Percentiles rank a stretch among this genome's conserved stretches.
These are phyloP conservation scores for Ardeotis arabs DNA, from an alignment of 2,113 vertebrate genomes.

Conservation along the genomic window DNA sequence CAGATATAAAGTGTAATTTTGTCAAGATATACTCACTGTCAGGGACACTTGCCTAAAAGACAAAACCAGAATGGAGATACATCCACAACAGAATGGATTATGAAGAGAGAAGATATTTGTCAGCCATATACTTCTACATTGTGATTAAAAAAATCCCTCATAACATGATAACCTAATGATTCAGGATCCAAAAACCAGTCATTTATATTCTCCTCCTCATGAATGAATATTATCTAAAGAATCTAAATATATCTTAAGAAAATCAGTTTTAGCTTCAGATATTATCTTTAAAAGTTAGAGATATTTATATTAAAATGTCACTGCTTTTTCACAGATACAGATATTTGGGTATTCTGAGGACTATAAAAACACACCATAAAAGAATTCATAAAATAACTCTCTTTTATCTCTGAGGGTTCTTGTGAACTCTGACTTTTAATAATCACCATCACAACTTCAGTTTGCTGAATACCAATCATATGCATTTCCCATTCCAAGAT, in stretches of 20 bases:
- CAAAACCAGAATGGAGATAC: background rate
- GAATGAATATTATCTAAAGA: background rate
- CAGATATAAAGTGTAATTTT: background rate
- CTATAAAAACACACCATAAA: background rate
- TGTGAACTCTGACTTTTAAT: background rate
- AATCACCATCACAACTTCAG: background rate
- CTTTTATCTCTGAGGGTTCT: background rate
- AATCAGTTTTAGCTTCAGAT: slow-evolving; percentile 23
- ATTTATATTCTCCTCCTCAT: background rate
- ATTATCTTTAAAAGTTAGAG: slow-evolving; percentile 4
- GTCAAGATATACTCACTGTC: slow-evolving; percentile 22
- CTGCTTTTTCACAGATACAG: slow-evolving; percentile 15
- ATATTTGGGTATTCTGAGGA: slow-evolving; percentile 12
- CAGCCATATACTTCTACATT: background rate
- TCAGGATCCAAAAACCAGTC: background rate
- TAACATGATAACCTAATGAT: background rate
- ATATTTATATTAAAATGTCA: slow-evolving; percentile 49
- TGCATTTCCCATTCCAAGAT: background rate
- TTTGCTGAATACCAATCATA: background rate
- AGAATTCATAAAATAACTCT: background rate
- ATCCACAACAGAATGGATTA: background rate
- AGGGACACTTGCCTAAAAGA: background rate
- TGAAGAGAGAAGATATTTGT: background rate
- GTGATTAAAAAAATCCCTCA: background rate
- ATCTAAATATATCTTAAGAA: slow-evolving; percentile 17